Evolutionary conservation across 2,888 invertebrate species (phyloP).

Genomic region (Hypercompe scribonia): DNA sequence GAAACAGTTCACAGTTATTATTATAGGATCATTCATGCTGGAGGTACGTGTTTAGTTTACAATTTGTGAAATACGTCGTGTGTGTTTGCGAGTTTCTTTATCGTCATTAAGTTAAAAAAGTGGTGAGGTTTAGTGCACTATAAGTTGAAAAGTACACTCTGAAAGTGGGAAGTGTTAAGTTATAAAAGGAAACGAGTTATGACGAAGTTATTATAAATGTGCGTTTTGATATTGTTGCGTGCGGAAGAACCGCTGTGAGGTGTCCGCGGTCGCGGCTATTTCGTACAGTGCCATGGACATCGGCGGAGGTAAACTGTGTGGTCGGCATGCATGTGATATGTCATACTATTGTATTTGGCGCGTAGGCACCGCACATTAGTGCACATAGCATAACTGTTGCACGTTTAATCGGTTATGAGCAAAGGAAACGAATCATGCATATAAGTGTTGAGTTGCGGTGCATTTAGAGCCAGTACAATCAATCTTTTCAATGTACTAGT

Average conservation of each 20-base stretch:
- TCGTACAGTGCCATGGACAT: slow-evolving; percentile 79
- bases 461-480: slow-evolving; percentile 54
- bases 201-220: slow-evolving; percentile 78
- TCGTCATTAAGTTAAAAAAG: slow-evolving; percentile 62
- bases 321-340: slow-evolving; percentile 74
- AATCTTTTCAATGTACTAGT: slow-evolving; percentile 62
- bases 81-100: slow-evolving; percentile 63
- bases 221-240: slow-evolving; percentile 71
- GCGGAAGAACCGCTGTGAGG: slow-evolving; percentile 76
- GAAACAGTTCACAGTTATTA: slow-evolving; percentile 77
- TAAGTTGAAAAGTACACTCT: slow-evolving; percentile 66
- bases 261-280: slow-evolving; percentile 69
- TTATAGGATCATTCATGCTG: slow-evolving; percentile 85
- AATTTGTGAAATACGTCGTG: slow-evolving; percentile 74
- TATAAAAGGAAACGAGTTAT: slow-evolving; percentile 66
- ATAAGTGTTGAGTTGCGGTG: slow-evolving; percentile 54
- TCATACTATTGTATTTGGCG: slow-evolving; percentile 59
- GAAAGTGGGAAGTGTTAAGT: slow-evolving; percentile 68
- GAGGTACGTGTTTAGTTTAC: slow-evolving; percentile 86
- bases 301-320: slow-evolving; percentile 80
- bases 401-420: slow-evolving; percentile 56
- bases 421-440: slow-evolving; percentile 54
- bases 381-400: slow-evolving; percentile 72
- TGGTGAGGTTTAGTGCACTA: slow-evolving; percentile 77
- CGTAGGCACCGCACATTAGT: slow-evolving; percentile 71